Evolutionary conservation across 2,113 vertebrate species (phyloP), one percentile per base, ranked within the genome.

Genomic region (Elephas maximus): DNA sequence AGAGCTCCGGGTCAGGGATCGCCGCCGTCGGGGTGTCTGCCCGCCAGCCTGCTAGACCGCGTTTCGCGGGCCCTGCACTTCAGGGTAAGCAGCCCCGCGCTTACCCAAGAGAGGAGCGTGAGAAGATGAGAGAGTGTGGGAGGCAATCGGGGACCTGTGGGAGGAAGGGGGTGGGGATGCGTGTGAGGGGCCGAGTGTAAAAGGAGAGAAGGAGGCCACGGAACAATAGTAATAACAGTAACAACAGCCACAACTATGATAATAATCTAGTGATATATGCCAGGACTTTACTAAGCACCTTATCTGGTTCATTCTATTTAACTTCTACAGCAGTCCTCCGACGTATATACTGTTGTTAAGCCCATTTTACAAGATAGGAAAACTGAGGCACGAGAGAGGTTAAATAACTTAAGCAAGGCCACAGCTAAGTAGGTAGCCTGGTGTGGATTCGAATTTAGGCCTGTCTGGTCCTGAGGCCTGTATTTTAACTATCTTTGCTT

Each of bases 51-150:
- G 60, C 74, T 23, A 37, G 62, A 81, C 88, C 45, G 87, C 90
- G 53, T 53, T 79, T 71, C 28, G 97, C 93, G 79, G 89, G 95
- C 71, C 21, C 53, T 82, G 92, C 69, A 23, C 37, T 51, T 89
- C 79, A 67, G 95, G 97, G 98, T 96, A 96, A 95, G 94, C 90
- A 73, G 51, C 51, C 60, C 24, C 14, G 11, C 26, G 69, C 79
- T 44, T 28, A 17, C 51, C 28, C 1, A 20, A 76, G 69, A 57
- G 90, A 57, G 41, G 63, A 74, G 45, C 76, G 37, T 57, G 71
- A 84, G 85, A 23, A 45, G 92, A 53, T 71, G 44, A 78, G 80
- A 63, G 69, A 26, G 45, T 37, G 88, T 84, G 88, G 91, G 83
- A 80, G 69, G 63, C 51, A 60, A 57, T 37, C 23, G 24, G 51